Base-by-base conservation (phyloP, 2,888 invertebrate species). In the Chymomyza caudatula region DNA sequence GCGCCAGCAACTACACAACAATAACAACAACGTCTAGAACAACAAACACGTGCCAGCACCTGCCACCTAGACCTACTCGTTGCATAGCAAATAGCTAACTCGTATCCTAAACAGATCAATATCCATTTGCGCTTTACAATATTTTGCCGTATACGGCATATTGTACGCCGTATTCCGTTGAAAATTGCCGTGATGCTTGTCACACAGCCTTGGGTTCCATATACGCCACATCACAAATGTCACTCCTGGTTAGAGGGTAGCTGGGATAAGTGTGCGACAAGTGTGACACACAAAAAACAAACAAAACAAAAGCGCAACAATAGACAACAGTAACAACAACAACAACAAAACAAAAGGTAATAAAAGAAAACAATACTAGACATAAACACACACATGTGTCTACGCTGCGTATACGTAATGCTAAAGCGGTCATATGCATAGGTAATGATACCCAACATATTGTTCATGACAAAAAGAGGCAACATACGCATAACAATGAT, bases 31-130 rank as follows among this genome's bases (percentile, higher is more conserved):
- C 20, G 49, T 49, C 53, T 5, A 53, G 22, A 54, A 53, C 22
- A 63, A 57, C 67, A 69, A 69, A n/a, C n/a, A n/a, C n/a, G n/a
- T n/a, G n/a, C n/a, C 4, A 51, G 13, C 13, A 51, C 19, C 8
- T 51, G 51, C 19, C 47, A 22, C 19, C 51, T 15, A 51, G 20
- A 13, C 51, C 19, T 20, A 11, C 29, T 37, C 29, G 29, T 37
- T 37, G 29, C 29, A 37, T 37, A 13, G 29, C 29, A 37, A 37
- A 37, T 37, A 37, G 8, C 29, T 11, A 37, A 11, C 29, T 37
- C 29, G 29, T 37, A 37, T 37, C 29, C 29, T 51, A 51, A 51
- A 20, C 51, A 51, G 51, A 20, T 17, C 51, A 51, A 51, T 51
- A 51, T 51, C 51, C 51, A 51, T 51, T 51, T 51, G 51, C 51